Percentiles rank a stretch among this genome's conserved stretches.
Conservation (phyloP, 2,888 invertebrate genomes). For the Diplolepis rosae region DNA sequence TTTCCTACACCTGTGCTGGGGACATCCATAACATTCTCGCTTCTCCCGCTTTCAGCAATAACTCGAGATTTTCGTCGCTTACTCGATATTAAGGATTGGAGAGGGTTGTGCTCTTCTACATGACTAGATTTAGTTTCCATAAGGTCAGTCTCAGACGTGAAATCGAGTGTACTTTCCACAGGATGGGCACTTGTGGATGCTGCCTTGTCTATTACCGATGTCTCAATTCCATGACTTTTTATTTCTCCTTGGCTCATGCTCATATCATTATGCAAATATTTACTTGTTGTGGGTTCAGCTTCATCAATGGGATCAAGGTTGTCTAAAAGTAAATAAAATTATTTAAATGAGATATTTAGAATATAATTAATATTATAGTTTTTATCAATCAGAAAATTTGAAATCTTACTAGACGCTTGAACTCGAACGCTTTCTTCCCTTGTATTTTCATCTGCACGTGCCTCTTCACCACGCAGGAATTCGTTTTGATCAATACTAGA, state of each 20-base stretch:
- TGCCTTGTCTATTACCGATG: neutral
- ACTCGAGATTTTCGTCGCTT: slow-evolving; percentile 44
- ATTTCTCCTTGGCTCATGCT: slow-evolving; percentile 34
- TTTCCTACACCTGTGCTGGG: slow-evolving; percentile 52
- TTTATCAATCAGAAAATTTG: too few species aligned
- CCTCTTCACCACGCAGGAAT: neutral
- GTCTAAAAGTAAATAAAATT: neutral
- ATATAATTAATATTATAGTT: too few species aligned
- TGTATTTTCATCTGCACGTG: neutral
- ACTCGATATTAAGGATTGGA: slow-evolving; percentile 58
- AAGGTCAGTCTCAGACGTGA: slow-evolving; percentile 55
- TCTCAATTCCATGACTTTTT: slow-evolving; percentile 28
- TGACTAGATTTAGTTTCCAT: slow-evolving; percentile 69
- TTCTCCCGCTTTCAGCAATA: slow-evolving; percentile 43
- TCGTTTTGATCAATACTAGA: neutral
- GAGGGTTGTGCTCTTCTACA: slow-evolving; percentile 57
- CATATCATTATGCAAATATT: slow-evolving; percentile 31
- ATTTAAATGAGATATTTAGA: neutral
- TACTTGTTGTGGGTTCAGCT: slow-evolving; percentile 23
- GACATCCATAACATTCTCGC: slow-evolving; percentile 45
- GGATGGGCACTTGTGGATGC: neutral
- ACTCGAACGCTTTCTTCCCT: neutral
- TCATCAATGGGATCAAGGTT: neutral
- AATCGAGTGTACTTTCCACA: slow-evolving; percentile 42
- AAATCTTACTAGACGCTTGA: neutral